phyloP scores from a whole-genome alignment of 2,797 vertebrate species.

The Vireo griseus region DNA sequence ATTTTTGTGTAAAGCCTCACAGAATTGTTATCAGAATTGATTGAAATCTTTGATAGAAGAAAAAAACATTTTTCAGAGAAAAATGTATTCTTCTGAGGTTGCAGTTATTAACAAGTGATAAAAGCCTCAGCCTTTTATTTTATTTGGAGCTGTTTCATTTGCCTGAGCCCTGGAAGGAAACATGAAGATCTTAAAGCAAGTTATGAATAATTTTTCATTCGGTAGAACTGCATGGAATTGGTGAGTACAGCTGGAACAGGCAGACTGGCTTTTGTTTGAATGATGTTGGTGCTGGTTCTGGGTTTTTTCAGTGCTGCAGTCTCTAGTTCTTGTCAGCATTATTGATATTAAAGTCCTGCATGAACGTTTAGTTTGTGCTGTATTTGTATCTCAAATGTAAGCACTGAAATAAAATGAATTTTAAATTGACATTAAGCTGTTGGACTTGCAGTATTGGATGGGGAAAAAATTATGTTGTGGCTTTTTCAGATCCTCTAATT shows the following conservation, averaged over 20 bases:
- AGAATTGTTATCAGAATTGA: background rate
- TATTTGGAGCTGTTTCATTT: background rate
- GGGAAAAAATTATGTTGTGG: rapidly evolving
- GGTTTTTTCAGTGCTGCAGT: background rate
- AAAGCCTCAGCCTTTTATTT: background rate
- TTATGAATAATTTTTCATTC: slow-evolving; percentile 37
- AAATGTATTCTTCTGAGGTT: background rate
- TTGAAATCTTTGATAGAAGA: background rate
- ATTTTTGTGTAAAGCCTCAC: background rate
- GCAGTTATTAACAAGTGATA: background rate
- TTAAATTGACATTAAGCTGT: background rate
- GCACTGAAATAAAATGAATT: background rate
- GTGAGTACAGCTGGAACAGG: slow-evolving; percentile 68
- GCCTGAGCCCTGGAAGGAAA: slow-evolving; percentile 37
- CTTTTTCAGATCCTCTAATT: background rate
- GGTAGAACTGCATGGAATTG: slow-evolving; percentile 69
- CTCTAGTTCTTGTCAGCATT: background rate
- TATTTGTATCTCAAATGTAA: background rate
- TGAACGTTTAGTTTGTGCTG: background rate
- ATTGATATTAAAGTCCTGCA: background rate
- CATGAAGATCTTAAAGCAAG: slow-evolving; percentile 78
- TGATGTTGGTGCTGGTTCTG: background rate
- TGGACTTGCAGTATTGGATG: background rate
- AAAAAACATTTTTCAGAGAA: background rate
- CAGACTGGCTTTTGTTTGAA: background rate